Evolutionary conservation across 2,797 vertebrate species (phyloP).

Genomic region (Epinephelus malabaricus): DNA sequence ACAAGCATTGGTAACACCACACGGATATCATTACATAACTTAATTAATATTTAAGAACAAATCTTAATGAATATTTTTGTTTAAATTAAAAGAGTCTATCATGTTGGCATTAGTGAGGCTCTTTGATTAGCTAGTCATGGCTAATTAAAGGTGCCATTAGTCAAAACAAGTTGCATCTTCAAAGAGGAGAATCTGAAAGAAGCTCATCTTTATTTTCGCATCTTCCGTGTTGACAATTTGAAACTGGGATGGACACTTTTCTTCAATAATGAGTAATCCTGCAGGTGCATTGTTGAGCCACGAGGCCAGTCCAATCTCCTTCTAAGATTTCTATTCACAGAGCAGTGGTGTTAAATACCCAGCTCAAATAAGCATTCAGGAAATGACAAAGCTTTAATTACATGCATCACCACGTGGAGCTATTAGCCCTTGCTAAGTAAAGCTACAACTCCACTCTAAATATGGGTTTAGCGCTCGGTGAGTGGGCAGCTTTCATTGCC

Average conservation of each 20-base stretch:
- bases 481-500: slow-evolving; percentile 68
- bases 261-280: slow-evolving; percentile 30
- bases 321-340: slow-evolving; percentile 6
- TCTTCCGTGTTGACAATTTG: slow-evolving; percentile 5
- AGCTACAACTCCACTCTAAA: slow-evolving; percentile 68
- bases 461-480: slow-evolving; percentile 52
- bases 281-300: slow-evolving; percentile 52
- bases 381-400: slow-evolving; percentile 73
- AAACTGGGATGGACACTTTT: slow-evolving; percentile 15
- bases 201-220: slow-evolving; percentile 22
- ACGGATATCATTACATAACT: neutral
- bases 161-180: slow-evolving; percentile 24
- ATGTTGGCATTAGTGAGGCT: neutral
- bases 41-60: slow-evolving; percentile 2
- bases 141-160: slow-evolving; percentile 18
- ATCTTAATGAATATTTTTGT: slow-evolving; percentile 10
- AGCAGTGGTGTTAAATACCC: slow-evolving; percentile 44
- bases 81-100: slow-evolving; percentile 9
- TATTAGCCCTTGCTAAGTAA: slow-evolving; percentile 59
- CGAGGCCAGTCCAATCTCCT: slow-evolving; percentile 17
- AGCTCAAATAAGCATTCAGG: slow-evolving; percentile 54
- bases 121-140: neutral
- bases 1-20: neutral
- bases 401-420: slow-evolving; percentile 59
- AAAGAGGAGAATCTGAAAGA: slow-evolving; percentile 7